Conservation (phyloP, 2,888 invertebrate genomes). For the Calliphora vomitoria region DNA sequence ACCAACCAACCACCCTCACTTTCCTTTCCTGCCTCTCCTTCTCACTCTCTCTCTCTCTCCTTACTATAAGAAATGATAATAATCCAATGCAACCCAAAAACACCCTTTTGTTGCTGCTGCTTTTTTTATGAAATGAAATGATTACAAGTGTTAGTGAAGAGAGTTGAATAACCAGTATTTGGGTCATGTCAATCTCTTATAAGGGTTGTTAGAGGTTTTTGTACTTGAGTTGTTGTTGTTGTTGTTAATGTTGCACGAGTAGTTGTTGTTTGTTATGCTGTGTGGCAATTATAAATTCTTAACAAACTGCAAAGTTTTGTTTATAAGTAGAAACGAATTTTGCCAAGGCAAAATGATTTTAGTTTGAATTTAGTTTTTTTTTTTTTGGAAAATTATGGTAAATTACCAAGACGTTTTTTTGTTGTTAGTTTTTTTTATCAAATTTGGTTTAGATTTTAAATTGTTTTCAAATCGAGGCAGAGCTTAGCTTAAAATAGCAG, state of each 20-base stretch:
- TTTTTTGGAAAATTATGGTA: conserved; percentile 66
- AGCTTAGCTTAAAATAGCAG: conserved; percentile 64
- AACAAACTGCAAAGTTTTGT: not conserved
- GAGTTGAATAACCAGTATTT: conserved; percentile 64
- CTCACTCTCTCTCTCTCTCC: not conserved
- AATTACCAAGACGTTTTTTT: conserved; percentile 58
- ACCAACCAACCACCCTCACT: not conserved
- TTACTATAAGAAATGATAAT: too few relatives aligned
- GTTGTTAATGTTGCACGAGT: conserved; percentile 26
- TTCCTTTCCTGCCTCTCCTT: not conserved
- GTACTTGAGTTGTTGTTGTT: conserved; percentile 40
- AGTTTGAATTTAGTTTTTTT: conserved; percentile 4
- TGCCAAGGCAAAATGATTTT: conserved; percentile 66
- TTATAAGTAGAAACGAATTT: conserved; percentile 23
- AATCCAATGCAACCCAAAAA: not conserved
- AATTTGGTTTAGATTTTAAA: conserved; percentile 66
- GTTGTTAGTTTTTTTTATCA: conserved; percentile 55
- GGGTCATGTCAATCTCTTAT: conserved; percentile 66
- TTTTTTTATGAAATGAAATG: not conserved
- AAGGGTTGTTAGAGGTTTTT: conserved; percentile 62
- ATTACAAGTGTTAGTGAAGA: not conserved
- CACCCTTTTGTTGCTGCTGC: not conserved
- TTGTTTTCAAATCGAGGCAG: conserved; percentile 63
- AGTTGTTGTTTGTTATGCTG: conserved; percentile 15
- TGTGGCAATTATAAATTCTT: conserved; percentile 61